Conservation (phyloP, 2,888 invertebrate species). For the Morinoia aosen region DNA sequence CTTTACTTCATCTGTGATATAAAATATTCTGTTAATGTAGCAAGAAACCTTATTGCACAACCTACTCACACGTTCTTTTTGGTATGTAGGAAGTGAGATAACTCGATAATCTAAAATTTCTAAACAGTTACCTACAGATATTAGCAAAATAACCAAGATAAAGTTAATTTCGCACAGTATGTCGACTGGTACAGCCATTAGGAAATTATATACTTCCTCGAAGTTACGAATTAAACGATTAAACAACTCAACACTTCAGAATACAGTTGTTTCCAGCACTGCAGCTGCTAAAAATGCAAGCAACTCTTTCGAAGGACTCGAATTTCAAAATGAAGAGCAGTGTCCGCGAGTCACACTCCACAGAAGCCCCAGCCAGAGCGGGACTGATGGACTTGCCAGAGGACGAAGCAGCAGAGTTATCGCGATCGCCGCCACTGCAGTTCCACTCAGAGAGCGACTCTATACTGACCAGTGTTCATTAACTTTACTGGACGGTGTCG, state of each 20-base stretch:
- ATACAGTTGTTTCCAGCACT: background rate
- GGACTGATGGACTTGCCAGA: background rate
- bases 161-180: background rate
- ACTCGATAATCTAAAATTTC: background rate
- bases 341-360: background rate
- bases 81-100: background rate
- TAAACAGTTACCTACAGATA: no score
- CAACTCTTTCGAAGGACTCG: background rate
- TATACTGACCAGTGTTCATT: background rate
- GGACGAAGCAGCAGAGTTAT: conserved; percentile 35
- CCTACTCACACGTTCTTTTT: background rate
- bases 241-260: background rate
- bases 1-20: background rate
- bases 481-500: background rate
- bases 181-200: background rate
- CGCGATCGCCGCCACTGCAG: background rate
- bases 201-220: no score
- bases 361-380: background rate
- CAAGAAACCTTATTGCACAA: background rate
- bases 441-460: background rate
- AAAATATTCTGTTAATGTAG: no score
- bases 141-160: no score
- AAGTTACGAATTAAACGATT: no score
- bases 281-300: background rate
- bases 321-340: background rate